A percentile compares a stretch with the other conserved stretches of the same genome.
phyloP scores from a whole-genome alignment of 2,113 vertebrate species.

The Tragelaphus buxtoni region DNA sequence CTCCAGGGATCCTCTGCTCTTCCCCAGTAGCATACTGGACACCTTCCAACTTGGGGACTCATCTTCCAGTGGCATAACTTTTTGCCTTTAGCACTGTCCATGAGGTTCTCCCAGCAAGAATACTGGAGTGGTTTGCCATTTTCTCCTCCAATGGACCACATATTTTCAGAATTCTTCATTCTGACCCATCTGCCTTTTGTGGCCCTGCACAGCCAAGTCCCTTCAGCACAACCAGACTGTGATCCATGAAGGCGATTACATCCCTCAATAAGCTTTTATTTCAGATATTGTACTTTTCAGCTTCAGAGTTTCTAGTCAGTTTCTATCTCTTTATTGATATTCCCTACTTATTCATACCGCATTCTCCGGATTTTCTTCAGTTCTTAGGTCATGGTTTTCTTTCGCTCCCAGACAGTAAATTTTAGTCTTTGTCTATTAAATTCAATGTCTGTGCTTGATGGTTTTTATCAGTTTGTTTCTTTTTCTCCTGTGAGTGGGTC shows the following conservation, averaged over 20 bases:
- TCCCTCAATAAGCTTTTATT: neutral
- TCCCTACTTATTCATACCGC: neutral
- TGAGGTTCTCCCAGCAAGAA: neutral
- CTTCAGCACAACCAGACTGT: neutral
- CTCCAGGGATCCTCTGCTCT: neutral
- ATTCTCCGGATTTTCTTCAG: neutral
- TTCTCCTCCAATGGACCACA: neutral
- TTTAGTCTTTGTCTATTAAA: neutral
- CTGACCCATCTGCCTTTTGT: neutral
- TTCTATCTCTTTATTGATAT: neutral
- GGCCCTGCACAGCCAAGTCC: neutral
- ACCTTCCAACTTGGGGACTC: neutral
- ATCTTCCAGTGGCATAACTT: neutral
- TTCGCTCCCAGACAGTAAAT: neutral
- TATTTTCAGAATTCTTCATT: neutral
- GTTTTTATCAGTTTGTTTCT: neutral
- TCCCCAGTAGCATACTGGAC: neutral
- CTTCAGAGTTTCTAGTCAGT: neutral
- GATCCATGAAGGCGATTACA: neutral
- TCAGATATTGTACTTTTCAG: neutral
- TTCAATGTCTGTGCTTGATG: neutral
- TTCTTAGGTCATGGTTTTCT: neutral
- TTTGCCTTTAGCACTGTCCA: neutral
- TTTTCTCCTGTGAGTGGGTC: neutral
- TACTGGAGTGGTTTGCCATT: neutral